Percentiles rank a stretch among this genome's conserved stretches.
phyloP scores from a whole-genome alignment of 2,113 vertebrate genomes.

The Sakesphorus luctuosus region DNA sequence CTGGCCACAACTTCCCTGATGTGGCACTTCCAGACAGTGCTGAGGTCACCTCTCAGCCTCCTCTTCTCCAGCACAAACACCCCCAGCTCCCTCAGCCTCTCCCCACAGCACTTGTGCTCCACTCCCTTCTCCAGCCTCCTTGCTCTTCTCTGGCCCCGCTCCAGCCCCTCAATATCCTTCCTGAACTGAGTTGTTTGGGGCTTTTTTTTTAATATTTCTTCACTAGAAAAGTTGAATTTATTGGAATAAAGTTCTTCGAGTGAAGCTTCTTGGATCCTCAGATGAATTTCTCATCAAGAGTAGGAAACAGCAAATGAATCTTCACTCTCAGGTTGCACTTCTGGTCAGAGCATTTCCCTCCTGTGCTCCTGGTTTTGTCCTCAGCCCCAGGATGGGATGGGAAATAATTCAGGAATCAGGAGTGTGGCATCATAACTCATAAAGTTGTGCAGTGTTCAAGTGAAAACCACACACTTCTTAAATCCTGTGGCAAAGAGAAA shows the following conservation, averaged over 20 bases:
- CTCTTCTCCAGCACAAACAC: too few relatives aligned
- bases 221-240: not conserved
- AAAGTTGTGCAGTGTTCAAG: not conserved
- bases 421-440: not conserved
- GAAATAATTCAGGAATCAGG: not conserved
- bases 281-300: not conserved
- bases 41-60: too few relatives aligned
- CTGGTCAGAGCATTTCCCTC: not conserved
- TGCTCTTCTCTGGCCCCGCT: too few relatives aligned
- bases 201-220: not conserved
- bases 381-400: not conserved
- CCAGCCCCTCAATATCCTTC: too few relatives aligned
- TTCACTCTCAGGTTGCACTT: not conserved
- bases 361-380: not conserved
- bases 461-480: not conserved
- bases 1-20: too few relatives aligned
- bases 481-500: not conserved
- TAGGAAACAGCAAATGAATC: not conserved
- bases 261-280: not conserved
- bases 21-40: too few relatives aligned
- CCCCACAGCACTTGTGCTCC: too few relatives aligned
- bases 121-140: too few relatives aligned
- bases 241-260: not conserved
- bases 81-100: too few relatives aligned
- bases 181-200: too few relatives aligned